These are phyloP conservation scores for Catocala nupta DNA, from an alignment of 2,888 invertebrate species.

Conservation along the genomic window DNA sequence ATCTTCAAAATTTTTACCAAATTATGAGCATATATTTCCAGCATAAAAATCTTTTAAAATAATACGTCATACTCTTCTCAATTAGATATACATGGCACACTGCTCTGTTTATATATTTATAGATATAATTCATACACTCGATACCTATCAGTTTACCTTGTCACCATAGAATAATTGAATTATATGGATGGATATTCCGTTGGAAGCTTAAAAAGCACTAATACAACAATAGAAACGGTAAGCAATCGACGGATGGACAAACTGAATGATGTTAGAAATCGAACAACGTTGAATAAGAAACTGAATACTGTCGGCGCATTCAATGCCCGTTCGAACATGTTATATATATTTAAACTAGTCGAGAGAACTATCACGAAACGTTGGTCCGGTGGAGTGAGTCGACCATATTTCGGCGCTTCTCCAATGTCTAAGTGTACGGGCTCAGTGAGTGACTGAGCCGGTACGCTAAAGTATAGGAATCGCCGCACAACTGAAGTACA, in stretches of 20 bases:
- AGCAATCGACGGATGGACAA: conserved; percentile 48
- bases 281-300: conserved; percentile 42
- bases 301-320: conserved; percentile 69
- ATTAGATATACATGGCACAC: conserved; percentile 86
- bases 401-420: conserved; percentile 65
- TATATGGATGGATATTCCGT: conserved; percentile 85
- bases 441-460: neutral
- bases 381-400: conserved; percentile 76
- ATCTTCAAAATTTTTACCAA: conserved; percentile 85
- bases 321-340: conserved; percentile 65
- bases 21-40: conserved; percentile 85
- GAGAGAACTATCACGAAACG: conserved; percentile 72
- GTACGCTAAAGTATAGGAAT: conserved; percentile 32
- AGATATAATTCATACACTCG: conserved; percentile 74
- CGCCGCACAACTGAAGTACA: conserved; percentile 43
- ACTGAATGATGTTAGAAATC: conserved; percentile 30
- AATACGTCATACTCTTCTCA: conserved; percentile 80
- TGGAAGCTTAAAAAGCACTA: conserved; percentile 84
- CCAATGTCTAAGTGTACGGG: conserved; percentile 4
- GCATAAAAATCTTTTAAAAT: conserved; percentile 82
- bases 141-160: conserved; percentile 84
- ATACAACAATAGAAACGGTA: conserved; percentile 59
- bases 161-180: conserved; percentile 87
- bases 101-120: conserved; percentile 80
- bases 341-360: conserved; percentile 54